These are phyloP conservation scores for Platorchestia sp. DNA, from an alignment of 1,140 invertebrate genomes.

Conservation along the genomic window DNA sequence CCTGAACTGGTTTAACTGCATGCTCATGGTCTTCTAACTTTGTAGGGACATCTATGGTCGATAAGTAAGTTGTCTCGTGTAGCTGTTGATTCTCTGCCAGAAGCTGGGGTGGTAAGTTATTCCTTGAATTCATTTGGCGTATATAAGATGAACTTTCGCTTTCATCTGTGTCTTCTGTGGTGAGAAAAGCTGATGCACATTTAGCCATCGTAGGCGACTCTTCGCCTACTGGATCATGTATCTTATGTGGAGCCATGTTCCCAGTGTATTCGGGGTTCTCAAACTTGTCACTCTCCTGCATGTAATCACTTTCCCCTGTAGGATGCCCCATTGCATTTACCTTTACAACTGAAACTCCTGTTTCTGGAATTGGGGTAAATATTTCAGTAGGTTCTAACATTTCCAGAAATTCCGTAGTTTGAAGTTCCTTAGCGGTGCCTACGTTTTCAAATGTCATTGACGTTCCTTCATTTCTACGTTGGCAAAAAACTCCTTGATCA, in stretches of 20 bases:
- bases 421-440: background rate
- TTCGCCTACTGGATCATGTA: background rate
- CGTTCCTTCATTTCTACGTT: background rate
- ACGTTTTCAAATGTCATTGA: background rate
- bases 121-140: background rate
- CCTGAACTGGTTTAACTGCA: background rate
- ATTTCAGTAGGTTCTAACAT: background rate
- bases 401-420: background rate
- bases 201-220: background rate
- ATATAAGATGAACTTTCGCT: constrained; percentile 13
- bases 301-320: background rate
- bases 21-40: background rate
- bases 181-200: background rate
- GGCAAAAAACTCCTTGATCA: background rate
- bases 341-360: background rate
- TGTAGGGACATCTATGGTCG: background rate
- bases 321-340: background rate
- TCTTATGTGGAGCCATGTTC: background rate
- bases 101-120: background rate
- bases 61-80: background rate
- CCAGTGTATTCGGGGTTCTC: background rate
- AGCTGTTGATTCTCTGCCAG: background rate
- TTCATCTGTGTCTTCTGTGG: background rate
- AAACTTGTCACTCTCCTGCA: background rate
- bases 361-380: background rate